Evolutionary conservation across 2,888 invertebrate species (phyloP).

Genomic region (Meloe dianella): DNA sequence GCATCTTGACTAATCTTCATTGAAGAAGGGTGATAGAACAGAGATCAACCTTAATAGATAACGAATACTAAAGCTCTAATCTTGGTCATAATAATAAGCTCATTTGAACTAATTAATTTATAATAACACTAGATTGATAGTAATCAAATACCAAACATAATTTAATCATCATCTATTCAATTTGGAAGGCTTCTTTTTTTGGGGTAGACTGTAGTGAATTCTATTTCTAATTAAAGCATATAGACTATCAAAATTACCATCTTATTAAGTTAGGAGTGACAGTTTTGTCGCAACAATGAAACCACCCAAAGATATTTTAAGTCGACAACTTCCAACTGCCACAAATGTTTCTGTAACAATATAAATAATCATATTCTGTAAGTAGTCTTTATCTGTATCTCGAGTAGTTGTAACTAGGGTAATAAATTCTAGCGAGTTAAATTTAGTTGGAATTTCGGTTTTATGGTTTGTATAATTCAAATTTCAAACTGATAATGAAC

Average conservation of each 20-base stretch:
- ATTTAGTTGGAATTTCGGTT: not conserved
- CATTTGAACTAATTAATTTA: no score
- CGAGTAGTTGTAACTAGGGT: not conserved
- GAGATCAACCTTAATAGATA: no score
- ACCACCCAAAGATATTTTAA: not conserved
- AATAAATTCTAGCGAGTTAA: no score
- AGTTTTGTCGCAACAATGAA: not conserved
- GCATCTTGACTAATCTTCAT: not conserved
- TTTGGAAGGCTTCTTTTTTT: no score
- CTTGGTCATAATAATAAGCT: no score
- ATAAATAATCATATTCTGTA: not conserved
- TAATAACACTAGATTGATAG: no score
- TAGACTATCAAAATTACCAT: not conserved
- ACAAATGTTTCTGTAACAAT: constrained; percentile 1
- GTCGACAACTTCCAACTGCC: not conserved
- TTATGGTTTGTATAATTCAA: not conserved
- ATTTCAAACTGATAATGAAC: not conserved
- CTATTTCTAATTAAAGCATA: no score
- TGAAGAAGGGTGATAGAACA: not conserved
- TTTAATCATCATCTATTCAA: no score
- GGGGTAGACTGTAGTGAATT: no score
- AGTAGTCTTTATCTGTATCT: not conserved
- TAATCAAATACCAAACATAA: no score
- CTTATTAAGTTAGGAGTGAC: not conserved
- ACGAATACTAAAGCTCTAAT: no score